A percentile compares a stretch with the other conserved stretches of the same genome.
phyloP scores from a whole-genome alignment of 2,797 vertebrate genomes.

The Channa striata region DNA sequence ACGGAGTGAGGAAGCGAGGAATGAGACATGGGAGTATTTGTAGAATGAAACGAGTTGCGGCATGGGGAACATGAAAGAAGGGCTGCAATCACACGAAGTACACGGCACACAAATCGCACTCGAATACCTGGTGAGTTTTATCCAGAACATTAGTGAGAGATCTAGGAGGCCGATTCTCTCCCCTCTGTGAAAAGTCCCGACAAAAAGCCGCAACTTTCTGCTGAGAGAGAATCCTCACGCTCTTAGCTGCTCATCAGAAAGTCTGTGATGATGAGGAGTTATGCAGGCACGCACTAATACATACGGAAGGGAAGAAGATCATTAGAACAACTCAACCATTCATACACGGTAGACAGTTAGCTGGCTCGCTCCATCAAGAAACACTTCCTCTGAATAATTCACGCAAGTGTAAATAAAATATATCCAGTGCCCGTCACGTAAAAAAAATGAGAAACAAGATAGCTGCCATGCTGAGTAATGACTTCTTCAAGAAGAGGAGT shows the following conservation, averaged over 20 bases:
- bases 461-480: constrained; percentile 72
- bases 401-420: constrained; percentile 84
- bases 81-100: constrained; percentile 18
- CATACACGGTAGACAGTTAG: constrained; percentile 52
- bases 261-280: constrained; percentile 54
- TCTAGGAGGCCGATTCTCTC: constrained; percentile 12
- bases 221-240: constrained; percentile 30
- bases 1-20: constrained; percentile 25
- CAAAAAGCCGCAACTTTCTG: constrained; percentile 34
- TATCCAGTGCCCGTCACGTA: constrained; percentile 70
- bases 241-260: constrained; percentile 16
- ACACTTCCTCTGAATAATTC: constrained; percentile 79
- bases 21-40: not conserved
- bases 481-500: constrained; percentile 53
- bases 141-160: constrained; percentile 4
- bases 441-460: constrained; percentile 61
- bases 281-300: constrained; percentile 41
- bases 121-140: constrained; percentile 22
- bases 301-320: constrained; percentile 43
- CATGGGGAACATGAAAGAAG: constrained; percentile 43
- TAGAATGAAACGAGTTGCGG: constrained; percentile 27
- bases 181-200: constrained; percentile 3
- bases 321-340: constrained; percentile 68
- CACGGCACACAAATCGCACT: constrained; percentile 13
- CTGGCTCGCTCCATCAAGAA: constrained; percentile 71